Evolutionary conservation across 2,888 invertebrate genomes (phyloP).

Genomic region (Sinohyriopsis cumingii): DNA sequence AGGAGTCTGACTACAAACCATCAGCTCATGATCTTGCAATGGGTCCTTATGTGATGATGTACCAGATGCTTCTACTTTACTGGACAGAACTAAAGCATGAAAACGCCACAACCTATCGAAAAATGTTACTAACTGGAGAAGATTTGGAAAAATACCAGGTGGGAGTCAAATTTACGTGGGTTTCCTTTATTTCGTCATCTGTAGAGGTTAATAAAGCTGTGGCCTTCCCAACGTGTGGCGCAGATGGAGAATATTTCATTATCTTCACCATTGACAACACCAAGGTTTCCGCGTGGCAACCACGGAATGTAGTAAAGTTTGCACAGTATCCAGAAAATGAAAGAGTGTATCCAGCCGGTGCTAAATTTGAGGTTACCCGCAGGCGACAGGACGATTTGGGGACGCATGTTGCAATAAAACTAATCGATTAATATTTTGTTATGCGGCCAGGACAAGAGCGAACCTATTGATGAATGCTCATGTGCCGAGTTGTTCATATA

Average conservation of each 20-base stretch:
- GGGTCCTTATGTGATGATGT: conserved; percentile 24
- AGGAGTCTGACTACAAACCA: conserved; percentile 16
- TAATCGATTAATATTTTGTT: too few species aligned
- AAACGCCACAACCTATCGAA: conserved; percentile 14
- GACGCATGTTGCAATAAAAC: too few species aligned
- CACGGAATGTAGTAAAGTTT: conserved; percentile 12
- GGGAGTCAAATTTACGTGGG: conserved; percentile 20
- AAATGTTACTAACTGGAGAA: conserved; percentile 10
- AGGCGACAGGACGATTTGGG: too few species aligned
- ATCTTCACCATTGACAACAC: too few species aligned
- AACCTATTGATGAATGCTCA: too few species aligned
- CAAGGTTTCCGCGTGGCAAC: conserved; percentile 8
- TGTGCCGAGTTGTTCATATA: too few species aligned
- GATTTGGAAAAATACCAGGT: conserved; percentile 13
- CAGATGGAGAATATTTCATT: conserved; percentile 2
- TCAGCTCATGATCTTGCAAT: conserved; percentile 24
- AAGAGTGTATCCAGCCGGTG: conserved; percentile 23
- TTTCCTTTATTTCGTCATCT: conserved; percentile 25
- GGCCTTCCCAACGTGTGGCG: conserved; percentile 19
- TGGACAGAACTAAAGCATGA: conserved; percentile 14
- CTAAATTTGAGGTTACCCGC: conserved; percentile 2
- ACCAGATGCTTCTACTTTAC: conserved; percentile 22
- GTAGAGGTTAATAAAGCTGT: conserved; percentile 9
- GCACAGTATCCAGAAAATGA: conserved; percentile 16
- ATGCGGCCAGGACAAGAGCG: too few species aligned